These are phyloP conservation scores for Lophius americanus DNA, from an alignment of 2,797 vertebrate genomes.

Conservation along the genomic window DNA sequence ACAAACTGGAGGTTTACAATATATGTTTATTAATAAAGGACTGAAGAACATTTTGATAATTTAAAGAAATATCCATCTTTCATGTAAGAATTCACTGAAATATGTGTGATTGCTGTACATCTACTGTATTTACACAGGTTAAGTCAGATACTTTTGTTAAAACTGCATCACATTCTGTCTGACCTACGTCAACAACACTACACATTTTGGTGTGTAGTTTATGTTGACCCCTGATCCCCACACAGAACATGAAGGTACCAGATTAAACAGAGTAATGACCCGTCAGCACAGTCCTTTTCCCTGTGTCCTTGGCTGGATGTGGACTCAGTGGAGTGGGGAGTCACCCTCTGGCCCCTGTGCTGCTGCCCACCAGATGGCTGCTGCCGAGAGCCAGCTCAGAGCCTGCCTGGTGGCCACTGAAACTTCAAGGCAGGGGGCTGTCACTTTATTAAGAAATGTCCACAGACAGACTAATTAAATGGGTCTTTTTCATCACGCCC, in stretches of 20 bases:
- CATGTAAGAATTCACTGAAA: background rate
- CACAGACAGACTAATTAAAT: constrained; percentile 91
- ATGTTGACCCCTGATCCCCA: constrained; percentile 41
- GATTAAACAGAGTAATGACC: constrained; percentile 41
- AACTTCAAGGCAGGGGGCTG: constrained; percentile 81
- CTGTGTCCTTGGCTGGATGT: constrained; percentile 77
- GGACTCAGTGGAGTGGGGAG: constrained; percentile 82
- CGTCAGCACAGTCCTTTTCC: constrained; percentile 46
- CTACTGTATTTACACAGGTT: background rate
- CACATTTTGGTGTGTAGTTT: constrained; percentile 15
- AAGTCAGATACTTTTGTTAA: background rate
- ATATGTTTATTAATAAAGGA: too few relatives aligned
- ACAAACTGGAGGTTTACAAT: too few relatives aligned
- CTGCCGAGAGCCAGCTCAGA: constrained; percentile 83
- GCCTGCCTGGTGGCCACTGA: constrained; percentile 81
- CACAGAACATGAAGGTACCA: constrained; percentile 30
- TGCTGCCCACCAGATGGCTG: constrained; percentile 90
- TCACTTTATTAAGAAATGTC: constrained; percentile 85
- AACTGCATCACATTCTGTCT: background rate
- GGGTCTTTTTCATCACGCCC: constrained; percentile 85
- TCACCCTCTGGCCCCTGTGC: constrained; percentile 61
- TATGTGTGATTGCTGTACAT: background rate
- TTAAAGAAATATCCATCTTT: background rate
- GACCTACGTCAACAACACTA: background rate
- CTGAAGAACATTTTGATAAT: background rate